Evolutionary conservation across 2,888 invertebrate genomes (phyloP), one percentile per base, ranked within the genome.

Genomic region (Drosophila incognita): DNA sequence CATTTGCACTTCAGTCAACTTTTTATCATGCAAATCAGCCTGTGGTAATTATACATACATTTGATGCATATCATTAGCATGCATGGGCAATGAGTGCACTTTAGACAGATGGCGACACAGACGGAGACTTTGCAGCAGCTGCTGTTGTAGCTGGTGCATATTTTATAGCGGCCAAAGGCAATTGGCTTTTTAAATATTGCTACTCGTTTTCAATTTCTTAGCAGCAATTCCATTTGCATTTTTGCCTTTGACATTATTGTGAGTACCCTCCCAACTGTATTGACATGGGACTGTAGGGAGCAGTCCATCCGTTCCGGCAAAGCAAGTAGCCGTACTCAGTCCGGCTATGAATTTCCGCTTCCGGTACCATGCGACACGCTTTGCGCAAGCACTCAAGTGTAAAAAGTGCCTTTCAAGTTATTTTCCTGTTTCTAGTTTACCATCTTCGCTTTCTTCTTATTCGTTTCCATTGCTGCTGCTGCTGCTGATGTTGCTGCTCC

Each of bases 281-380:
- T 87, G 83, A 87, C 87, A 84, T 83, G 87, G 79, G 76, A 82
- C 79, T 54, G 60, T 66, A 46, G 49, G 49, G 51, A 61, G 40
- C 57, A 69, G 65, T 71, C 72, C 66, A 76, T 62, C 57, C 58
- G 64, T 67, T 81, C 69, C 63, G 86, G 65, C 69, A 72, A 63
- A 64, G 85, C 76, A 81, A 84, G 84, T 81, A 81, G 81, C 82
- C 82, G 73, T 83, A 65, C 73, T 68, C 72, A 67, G 80, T 69
- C 64, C 85, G 79, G 71, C 88, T 90, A 81, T 87, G 87, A 90
- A 87, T 87, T 87, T 90, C 85, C 87, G 82, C 72, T 90, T 88
- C 90, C 89, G 81, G 81, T 78, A 71, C 76, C 79, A 77, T 74
- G 85, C 81, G 70, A 81, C 76, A 79, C 77, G 76, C 83, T 79